Base-by-base conservation (phyloP, 2,888 invertebrate genomes). In the Caenorhabditis wallacei region DNA sequence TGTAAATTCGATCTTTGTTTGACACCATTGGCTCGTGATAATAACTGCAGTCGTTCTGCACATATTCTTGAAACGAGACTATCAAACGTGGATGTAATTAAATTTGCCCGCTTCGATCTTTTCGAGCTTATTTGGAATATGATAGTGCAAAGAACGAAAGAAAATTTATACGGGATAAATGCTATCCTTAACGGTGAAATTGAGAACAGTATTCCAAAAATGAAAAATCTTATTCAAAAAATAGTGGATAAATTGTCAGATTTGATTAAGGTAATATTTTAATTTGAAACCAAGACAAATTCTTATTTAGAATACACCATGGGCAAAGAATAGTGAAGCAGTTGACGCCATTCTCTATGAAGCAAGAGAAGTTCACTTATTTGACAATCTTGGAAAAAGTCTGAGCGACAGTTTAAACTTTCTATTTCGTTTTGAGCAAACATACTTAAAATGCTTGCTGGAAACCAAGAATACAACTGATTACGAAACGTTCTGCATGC, bases 311-410 rank as follows among this genome's bases (percentile, higher is more conserved):
- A 11, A 56, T 40, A 69, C 68, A 2, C 40, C 54, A 4, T 69
- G 68, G 68, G 68, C 43, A 4, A n/a, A 24, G 1, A 69, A 69
- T 18, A 54, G 37, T 13, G 40, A 26, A 16, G 56, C 68, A 13
- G 56, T 26, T 7, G 56, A 43, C 1, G n/a, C 43, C 0, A 69
- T 69, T 18, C 37, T 43, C 5, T 16, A 13, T 2, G 68, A 56
- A 56, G 22, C 56, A 4, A 1, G 35, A n/a, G 43, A 54, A 43
- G n/a, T 69, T 54, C 37, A 54, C 26, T 43, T 18, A 4, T 56
- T 43, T 13, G 68, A 69, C 20, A 69, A 69, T 18, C 54, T 24
- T 24, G 68, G 26, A 22, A 16, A 56, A 10, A 10, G 18, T 0
- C 2, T 69, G 24, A 57, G 57, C 5, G 4, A 48, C 0, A 18